Conservation (phyloP, 2,113 vertebrate species). For the Archocentrus centrarchus region DNA sequence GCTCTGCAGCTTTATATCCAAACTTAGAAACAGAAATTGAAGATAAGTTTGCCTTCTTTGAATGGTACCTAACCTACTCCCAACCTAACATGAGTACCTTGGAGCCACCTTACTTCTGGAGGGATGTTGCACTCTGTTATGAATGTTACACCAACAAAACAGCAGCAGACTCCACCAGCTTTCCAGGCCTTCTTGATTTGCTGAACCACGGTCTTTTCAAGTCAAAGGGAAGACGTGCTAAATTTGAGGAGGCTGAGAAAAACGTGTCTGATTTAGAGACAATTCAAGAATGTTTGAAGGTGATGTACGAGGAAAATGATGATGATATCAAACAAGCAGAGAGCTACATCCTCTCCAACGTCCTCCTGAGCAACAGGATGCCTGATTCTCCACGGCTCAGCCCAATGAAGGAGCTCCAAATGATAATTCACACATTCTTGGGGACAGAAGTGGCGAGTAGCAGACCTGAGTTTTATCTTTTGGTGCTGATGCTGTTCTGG, state of each 20-base stretch:
- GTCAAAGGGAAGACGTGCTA: neutral
- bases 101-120: slow-evolving; percentile 18
- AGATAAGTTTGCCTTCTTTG: slow-evolving; percentile 55
- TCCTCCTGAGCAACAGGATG: slow-evolving; percentile 51
- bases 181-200: slow-evolving; percentile 43
- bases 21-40: slow-evolving; percentile 2
- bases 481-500: slow-evolving; percentile 68
- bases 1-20: neutral
- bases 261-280: neutral
- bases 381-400: neutral
- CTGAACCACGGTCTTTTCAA: neutral
- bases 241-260: neutral
- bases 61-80: slow-evolving; percentile 62
- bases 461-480: slow-evolving; percentile 58
- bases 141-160: neutral
- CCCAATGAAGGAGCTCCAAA: slow-evolving; percentile 16
- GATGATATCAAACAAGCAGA: slow-evolving; percentile 8
- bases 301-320: neutral
- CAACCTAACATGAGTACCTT: neutral
- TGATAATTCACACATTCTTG: slow-evolving; percentile 19
- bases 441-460: accelerated
- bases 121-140: slow-evolving; percentile 15
- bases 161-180: slow-evolving; percentile 43
- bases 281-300: neutral
- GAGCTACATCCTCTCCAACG: slow-evolving; percentile 59